Evolutionary conservation across 2,888 invertebrate species (phyloP).

Genomic region (Thelaira solivaga): DNA sequence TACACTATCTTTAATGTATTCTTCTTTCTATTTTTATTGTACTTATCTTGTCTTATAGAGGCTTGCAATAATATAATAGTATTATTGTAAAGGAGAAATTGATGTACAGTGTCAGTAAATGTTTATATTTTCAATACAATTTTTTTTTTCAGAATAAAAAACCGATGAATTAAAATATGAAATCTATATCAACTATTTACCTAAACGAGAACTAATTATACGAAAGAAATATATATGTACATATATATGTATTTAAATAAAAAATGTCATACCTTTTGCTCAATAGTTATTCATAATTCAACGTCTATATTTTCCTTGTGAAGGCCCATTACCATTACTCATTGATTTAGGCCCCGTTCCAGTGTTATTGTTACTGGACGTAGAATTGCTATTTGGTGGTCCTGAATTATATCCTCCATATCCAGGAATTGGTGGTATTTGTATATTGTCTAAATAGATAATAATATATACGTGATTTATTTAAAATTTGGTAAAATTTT

Average conservation of each 20-base stretch:
- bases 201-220: slow-evolving; percentile 15
- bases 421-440: slow-evolving; percentile 64
- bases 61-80: no score
- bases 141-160: not conserved
- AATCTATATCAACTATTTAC: not conserved
- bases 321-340: slow-evolving; percentile 65
- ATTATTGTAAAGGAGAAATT: no score
- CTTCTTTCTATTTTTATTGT: no score
- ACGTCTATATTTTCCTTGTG: slow-evolving; percentile 69
- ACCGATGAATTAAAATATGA: not conserved
- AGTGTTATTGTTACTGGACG: slow-evolving; percentile 62
- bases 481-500: not conserved
- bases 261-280: slow-evolving; percentile 36
- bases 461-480: not conserved
- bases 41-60: no score
- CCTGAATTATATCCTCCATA: slow-evolving; percentile 67
- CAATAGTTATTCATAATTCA: slow-evolving; percentile 42
- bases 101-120: no score
- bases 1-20: no score
- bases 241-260: no score
- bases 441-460: slow-evolving; percentile 65
- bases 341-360: slow-evolving; percentile 65
- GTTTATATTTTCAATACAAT: not conserved
- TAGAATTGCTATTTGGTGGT: slow-evolving; percentile 60
- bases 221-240: not conserved